Evolutionary conservation across 2,888 invertebrate genomes (phyloP).

Genomic region (Campoletis raptor): DNA sequence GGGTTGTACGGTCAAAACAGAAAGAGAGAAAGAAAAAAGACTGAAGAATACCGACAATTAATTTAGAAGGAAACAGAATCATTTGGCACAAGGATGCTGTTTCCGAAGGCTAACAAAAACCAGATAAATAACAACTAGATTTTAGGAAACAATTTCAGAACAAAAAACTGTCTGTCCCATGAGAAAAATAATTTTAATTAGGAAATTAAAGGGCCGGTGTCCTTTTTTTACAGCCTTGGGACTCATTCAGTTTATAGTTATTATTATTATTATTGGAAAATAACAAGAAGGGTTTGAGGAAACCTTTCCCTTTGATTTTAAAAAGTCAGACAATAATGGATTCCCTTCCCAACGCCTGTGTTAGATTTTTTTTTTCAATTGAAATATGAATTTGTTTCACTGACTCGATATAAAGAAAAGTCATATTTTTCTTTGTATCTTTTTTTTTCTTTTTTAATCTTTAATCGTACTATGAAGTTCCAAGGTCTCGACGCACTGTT

Average conservation of each 20-base stretch:
- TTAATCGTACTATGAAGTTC: slow-evolving; percentile 29
- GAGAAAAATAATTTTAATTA: neutral
- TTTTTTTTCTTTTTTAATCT: slow-evolving; percentile 45
- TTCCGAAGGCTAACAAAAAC: neutral
- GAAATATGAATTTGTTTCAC: slow-evolving; percentile 20
- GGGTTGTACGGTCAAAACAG: slow-evolving; percentile 37
- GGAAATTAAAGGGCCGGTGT: neutral
- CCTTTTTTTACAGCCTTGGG: slow-evolving; percentile 49
- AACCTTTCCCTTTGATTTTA: slow-evolving; percentile 19
- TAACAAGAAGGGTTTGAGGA: slow-evolving; percentile 46
- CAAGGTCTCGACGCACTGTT: slow-evolving; percentile 46
- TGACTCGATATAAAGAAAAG: slow-evolving; percentile 19
- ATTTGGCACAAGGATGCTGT: neutral
- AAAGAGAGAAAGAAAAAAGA: neutral
- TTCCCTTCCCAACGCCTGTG: slow-evolving; percentile 17
- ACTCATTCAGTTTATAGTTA: slow-evolving; percentile 39
- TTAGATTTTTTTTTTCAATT: slow-evolving; percentile 19
- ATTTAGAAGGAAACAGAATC: neutral
- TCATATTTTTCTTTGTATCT: slow-evolving; percentile 25
- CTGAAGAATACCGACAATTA: neutral
- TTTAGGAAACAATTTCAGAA: neutral
- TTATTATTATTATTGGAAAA: slow-evolving; percentile 54
- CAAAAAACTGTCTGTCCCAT: neutral
- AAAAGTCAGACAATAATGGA: slow-evolving; percentile 41
- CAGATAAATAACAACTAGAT: slow-evolving; percentile 9